Base-by-base conservation (phyloP, 2,113 vertebrate genomes). In the Eupsittula cactorum region DNA sequence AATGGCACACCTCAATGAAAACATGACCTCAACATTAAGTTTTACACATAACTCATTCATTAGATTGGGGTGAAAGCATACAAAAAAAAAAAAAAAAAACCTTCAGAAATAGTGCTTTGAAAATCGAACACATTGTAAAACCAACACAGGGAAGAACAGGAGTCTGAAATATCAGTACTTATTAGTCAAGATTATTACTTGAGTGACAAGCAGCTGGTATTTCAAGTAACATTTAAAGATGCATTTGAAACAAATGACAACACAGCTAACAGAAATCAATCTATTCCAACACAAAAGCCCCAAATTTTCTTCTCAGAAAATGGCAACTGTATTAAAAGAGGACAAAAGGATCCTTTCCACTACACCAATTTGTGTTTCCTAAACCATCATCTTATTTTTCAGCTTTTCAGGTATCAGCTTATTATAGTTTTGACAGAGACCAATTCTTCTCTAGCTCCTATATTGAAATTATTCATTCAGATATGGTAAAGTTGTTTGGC, bases 191-290 rank as follows among this genome's bases (percentile, higher is more conserved):
- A 60, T 68, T 78, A 75, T 60, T 47, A 91, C 42, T 1, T 89
- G 69, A 94, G 24, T 68, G 86, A 93, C 76, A 94, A 94, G 68
- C 29, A 90, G 50, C 18, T 86, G 10, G 17, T 74, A 90, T 71
- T 88, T 84, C 53, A 96, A 82, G 39, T 63, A 90, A 83, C 71
- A 81, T 59, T 57, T 90, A 64, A 89, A 78, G 28, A 77, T 74
- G 62, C 18, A 27, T 77, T 91, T 70, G 82, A 77, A 80, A 55
- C 33, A 91, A 88, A 50, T n/a, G 69, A 88, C 91, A 88, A 73
- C 11, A 69, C 15, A 53, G 7, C 5, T 94, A 64, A 82, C 37
- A 95, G 57, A 86, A 95, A 78, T 60, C 55, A 79, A 67, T 27
- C 55, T 50, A 78, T 55, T 92, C 27, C 35, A 71, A 71, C 52